phyloP scores from a whole-genome alignment of 2,113 vertebrate genomes.

The Dicaeum eximium region DNA sequence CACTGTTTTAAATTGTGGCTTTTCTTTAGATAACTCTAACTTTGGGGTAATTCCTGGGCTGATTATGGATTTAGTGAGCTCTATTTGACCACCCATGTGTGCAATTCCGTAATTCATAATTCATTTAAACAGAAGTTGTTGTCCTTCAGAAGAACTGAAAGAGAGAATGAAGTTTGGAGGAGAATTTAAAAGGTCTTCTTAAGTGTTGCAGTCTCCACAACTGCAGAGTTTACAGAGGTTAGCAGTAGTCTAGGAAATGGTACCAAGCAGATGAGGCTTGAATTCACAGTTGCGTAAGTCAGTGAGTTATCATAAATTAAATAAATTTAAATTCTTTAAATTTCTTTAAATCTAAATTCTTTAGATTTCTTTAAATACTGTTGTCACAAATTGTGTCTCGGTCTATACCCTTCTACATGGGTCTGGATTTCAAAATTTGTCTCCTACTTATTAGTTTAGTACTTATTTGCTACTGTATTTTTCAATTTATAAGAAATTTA shows the following conservation, averaged over 20 bases:
- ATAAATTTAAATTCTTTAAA: too few relatives aligned
- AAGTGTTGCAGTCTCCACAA: not conserved
- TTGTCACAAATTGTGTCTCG: not conserved
- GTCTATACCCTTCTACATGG: not conserved
- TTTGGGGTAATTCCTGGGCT: not conserved
- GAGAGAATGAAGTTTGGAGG: not conserved
- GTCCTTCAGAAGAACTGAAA: not conserved
- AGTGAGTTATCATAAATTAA: not conserved
- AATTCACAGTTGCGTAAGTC: not conserved
- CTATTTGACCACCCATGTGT: not conserved
- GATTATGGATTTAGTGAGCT: not conserved
- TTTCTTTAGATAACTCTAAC: not conserved
- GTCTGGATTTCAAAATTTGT: not conserved
- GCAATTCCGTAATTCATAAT: not conserved
- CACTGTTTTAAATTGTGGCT: not conserved
- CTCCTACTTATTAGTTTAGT: not conserved
- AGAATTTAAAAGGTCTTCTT: not conserved
- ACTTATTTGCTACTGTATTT: not conserved
- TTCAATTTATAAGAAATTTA: not conserved
- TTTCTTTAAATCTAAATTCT: too few relatives aligned
- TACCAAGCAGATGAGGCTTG: not conserved
- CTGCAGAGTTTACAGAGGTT: not conserved
- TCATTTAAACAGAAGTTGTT: not conserved
- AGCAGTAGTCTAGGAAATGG: not conserved
- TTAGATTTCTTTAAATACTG: not conserved